Evolutionary conservation across 2,797 vertebrate genomes (phyloP).

Genomic region (Cuculus canorus): DNA sequence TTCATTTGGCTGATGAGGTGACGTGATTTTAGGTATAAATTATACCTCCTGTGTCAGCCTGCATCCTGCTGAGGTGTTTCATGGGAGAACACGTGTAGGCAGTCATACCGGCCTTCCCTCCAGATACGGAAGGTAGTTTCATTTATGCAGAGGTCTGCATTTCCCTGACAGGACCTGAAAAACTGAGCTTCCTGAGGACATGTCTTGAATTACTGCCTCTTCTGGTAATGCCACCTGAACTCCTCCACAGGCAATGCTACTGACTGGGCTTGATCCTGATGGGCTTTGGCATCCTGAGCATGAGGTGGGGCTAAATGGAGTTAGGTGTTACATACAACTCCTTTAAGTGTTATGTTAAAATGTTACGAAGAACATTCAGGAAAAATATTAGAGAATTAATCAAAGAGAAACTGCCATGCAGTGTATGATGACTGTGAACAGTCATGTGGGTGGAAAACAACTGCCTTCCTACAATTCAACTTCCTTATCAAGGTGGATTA

Average conservation of each 20-base stretch:
- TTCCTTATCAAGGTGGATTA: slow-evolving; percentile 13
- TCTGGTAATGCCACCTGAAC: not conserved
- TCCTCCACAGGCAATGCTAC: not conserved
- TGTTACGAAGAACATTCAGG: not conserved
- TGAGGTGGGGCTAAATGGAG: not conserved
- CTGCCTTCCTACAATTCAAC: not conserved
- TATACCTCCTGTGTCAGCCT: not conserved
- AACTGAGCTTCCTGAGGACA: not conserved
- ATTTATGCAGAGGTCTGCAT: not conserved
- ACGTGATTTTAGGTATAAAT: slow-evolving; percentile 7
- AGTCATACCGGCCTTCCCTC: not conserved
- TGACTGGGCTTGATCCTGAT: not conserved
- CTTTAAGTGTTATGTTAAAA: not conserved
- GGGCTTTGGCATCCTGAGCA: not conserved
- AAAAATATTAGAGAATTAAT: not conserved
- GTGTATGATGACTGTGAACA: not conserved
- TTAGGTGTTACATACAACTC: not conserved
- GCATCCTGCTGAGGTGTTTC: not conserved
- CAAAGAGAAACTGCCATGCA: not conserved
- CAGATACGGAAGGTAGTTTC: not conserved
- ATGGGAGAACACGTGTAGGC: not conserved
- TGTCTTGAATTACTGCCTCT: not conserved
- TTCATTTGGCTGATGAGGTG: slow-evolving; percentile 6
- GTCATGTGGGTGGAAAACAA: too few relatives aligned
- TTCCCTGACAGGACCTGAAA: not conserved